These are phyloP conservation scores for Dasyornis broadbenti DNA, from an alignment of 2,113 vertebrate species.

Conservation along the genomic window DNA sequence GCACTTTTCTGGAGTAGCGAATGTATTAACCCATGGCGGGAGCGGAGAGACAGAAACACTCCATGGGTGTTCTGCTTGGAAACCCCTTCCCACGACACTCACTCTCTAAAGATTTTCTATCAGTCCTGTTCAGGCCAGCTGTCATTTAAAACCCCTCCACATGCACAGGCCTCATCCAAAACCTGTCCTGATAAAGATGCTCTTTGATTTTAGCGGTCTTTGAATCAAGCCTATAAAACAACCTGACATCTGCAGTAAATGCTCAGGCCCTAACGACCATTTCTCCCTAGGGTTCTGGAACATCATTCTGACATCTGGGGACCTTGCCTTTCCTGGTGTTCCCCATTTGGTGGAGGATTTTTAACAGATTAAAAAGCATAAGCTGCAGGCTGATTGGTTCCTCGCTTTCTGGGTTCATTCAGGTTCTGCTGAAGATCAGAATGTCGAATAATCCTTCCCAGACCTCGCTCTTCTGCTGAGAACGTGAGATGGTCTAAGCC, in stretches of 20 bases:
- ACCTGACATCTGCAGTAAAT: neutral
- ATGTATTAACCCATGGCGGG: rapidly evolving
- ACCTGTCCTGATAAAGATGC: neutral
- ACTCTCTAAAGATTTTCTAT: neutral
- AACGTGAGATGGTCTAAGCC: neutral
- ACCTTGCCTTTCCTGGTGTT: neutral
- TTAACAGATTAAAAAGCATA: neutral
- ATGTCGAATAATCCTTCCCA: neutral
- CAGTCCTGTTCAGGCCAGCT: neutral
- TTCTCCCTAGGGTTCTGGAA: neutral
- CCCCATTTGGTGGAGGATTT: neutral
- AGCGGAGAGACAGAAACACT: neutral
- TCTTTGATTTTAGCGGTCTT: neutral
- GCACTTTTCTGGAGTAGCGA: neutral
- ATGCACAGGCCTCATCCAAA: neutral
- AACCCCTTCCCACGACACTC: neutral
- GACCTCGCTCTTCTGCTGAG: neutral
- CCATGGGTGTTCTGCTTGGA: neutral
- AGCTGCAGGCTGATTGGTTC: neutral
- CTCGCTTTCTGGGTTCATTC: neutral
- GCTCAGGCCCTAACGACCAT: neutral
- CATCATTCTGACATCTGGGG: constrained; percentile 5
- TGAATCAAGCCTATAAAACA: neutral
- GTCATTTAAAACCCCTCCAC: neutral
- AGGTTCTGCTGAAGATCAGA: neutral